Evolutionary conservation across 1,140 invertebrate genomes (phyloP).

Genomic region (Penaeus indicus): DNA sequence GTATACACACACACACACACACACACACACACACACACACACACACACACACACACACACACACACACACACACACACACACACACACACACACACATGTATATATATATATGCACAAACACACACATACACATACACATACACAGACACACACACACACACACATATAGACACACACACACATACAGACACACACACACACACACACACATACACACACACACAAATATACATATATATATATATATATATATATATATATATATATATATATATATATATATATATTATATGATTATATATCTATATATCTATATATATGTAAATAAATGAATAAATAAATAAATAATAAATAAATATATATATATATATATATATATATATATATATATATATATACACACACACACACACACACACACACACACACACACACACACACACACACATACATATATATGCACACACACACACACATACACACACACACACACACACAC

Average conservation of each 20-base stretch:
- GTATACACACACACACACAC: background rate
- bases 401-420: background rate
- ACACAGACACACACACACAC: background rate
- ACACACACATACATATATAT: background rate
- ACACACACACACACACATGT: background rate
- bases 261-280: slow-evolving; percentile 19
- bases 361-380: background rate
- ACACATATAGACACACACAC: no score
- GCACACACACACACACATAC: no score
- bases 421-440: slow-evolving; percentile 23
- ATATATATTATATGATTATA: no score
- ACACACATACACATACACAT: slow-evolving; percentile 18
- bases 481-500: no score
- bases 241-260: slow-evolving; percentile 30
- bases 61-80: background rate
- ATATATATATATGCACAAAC: slow-evolving; percentile 8
- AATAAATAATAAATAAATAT: background rate
- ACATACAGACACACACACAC: slow-evolving; percentile 14
- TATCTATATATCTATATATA: no score
- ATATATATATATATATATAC: slow-evolving; percentile 6
- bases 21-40: background rate
- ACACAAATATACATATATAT: background rate
- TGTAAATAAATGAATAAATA: no score
- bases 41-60: slow-evolving; percentile 1
- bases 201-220: slow-evolving; percentile 25